A percentile compares a stretch with the other conserved stretches of the same genome.
Conservation (phyloP, 2,888 invertebrate species). For the Acrobasis consociella region DNA sequence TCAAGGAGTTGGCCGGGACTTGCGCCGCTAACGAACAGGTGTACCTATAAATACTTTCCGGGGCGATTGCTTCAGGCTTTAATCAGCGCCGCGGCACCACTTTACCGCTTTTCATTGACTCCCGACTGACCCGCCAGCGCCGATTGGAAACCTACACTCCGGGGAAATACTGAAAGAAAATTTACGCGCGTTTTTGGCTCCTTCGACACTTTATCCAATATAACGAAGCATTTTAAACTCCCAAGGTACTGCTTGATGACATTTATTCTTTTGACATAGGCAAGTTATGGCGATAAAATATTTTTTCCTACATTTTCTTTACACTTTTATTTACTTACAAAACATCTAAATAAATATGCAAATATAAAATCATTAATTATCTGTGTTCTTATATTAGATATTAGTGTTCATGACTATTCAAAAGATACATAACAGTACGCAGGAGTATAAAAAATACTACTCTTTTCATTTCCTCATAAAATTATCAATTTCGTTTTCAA, state of each 20-base stretch:
- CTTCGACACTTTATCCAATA: constrained; percentile 43
- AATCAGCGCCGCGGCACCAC: constrained; percentile 79
- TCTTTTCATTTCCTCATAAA: too few relatives aligned
- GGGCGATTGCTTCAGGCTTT: constrained; percentile 81
- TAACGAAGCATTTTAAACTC: constrained; percentile 45
- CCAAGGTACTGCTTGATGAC: constrained; percentile 34
- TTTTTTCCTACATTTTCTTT: background rate
- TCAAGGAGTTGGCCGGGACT: constrained; percentile 80
- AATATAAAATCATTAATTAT: too few relatives aligned
- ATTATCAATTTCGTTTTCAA: background rate
- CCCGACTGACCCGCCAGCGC: constrained; percentile 71
- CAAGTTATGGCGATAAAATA: background rate
- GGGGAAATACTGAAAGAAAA: constrained; percentile 67
- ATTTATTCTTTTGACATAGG: constrained; percentile 22
- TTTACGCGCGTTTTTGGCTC: constrained; percentile 61
- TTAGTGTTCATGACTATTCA: too few relatives aligned
- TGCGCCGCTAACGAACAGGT: constrained; percentile 81
- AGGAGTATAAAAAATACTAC: too few relatives aligned
- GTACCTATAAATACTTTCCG: constrained; percentile 82
- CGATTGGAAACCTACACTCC: constrained; percentile 77
- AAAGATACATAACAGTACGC: too few relatives aligned
- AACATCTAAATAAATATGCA: too few relatives aligned
- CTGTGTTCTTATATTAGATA: too few relatives aligned
- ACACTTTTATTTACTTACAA: background rate
- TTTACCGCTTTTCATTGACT: constrained; percentile 81